These are phyloP conservation scores for Mythimna ferrago DNA, from an alignment of 2,888 invertebrate species.

Conservation along the genomic window DNA sequence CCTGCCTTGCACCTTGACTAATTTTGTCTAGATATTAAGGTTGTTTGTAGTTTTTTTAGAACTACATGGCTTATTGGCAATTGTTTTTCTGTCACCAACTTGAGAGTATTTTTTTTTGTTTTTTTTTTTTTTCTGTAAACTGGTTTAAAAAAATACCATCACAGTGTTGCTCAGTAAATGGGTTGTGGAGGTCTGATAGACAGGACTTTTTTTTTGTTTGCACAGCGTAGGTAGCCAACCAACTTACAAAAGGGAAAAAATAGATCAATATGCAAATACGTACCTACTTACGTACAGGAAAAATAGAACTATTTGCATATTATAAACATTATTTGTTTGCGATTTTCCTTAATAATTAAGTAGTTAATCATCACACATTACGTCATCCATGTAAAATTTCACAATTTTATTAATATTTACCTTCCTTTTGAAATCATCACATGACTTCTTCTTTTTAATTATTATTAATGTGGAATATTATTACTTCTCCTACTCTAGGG, in stretches of 20 bases:
- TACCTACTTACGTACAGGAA: too few species aligned
- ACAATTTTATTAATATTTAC: neutral
- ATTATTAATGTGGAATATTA: too few species aligned
- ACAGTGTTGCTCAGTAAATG: too few species aligned
- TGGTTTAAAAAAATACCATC: too few species aligned
- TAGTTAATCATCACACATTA: too few species aligned
- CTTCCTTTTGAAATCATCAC: too few species aligned
- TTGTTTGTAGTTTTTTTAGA: neutral
- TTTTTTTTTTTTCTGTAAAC: neutral
- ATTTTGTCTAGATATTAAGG: conserved; percentile 29
- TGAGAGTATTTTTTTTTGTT: neutral
- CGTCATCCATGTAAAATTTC: neutral
- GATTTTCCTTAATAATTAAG: neutral
- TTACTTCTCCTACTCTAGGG: neutral
- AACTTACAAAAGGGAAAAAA: neutral
- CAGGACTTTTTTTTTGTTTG: neutral
- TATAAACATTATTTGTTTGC: too few species aligned
- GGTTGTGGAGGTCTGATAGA: too few species aligned
- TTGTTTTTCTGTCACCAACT: neutral
- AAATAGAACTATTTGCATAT: too few species aligned
- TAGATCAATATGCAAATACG: neutral
- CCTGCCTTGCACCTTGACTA: conserved; percentile 58
- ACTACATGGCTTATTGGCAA: neutral
- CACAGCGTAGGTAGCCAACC: too few species aligned
- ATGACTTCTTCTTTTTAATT: too few species aligned